phyloP scores from a whole-genome alignment of 1,140 invertebrate genomes.

The Drosophila watanabei region DNA sequence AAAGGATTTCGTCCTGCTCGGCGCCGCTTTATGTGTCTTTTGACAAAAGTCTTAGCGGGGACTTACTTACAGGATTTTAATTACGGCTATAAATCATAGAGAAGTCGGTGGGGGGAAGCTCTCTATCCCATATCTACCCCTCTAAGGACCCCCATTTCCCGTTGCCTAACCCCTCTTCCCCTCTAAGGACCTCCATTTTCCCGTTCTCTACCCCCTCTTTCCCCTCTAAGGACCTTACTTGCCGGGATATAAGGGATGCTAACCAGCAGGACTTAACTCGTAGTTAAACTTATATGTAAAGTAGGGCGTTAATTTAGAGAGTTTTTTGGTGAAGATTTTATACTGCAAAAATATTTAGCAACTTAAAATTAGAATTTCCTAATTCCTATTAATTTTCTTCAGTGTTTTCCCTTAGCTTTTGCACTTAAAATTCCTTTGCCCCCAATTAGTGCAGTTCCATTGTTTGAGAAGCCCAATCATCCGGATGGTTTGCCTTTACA shows the following conservation, averaged over 20 bases:
- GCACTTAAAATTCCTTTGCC: not conserved
- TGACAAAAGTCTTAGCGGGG: conserved; percentile 78
- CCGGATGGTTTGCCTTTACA: conserved; percentile 15
- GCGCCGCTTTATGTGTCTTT: conserved; percentile 70
- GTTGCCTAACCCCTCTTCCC: not conserved
- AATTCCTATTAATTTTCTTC: no score
- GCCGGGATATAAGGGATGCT: conserved; percentile 2
- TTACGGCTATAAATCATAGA: conserved; percentile 79
- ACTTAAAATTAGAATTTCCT: no score
- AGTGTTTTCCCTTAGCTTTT: not conserved
- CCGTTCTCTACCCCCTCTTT: not conserved
- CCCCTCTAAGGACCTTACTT: conserved; percentile 16
- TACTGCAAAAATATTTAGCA: no score
- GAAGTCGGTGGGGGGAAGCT: conserved; percentile 7
- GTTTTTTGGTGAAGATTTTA: no score
- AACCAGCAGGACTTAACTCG: conserved; percentile 1
- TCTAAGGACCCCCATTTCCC: not conserved
- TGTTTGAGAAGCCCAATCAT: conserved; percentile 44
- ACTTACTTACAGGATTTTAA: conserved; percentile 78
- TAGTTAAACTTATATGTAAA: conserved; percentile 6
- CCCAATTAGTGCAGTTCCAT: conserved; percentile 50
- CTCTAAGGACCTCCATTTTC: no score
- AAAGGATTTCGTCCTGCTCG: conserved; percentile 64
- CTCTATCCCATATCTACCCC: not conserved
- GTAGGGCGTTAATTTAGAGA: not conserved